Evolutionary conservation across 1,140 invertebrate species (phyloP), one percentile per base, ranked within the genome.

Genomic region (Drosophila eugracilis): DNA sequence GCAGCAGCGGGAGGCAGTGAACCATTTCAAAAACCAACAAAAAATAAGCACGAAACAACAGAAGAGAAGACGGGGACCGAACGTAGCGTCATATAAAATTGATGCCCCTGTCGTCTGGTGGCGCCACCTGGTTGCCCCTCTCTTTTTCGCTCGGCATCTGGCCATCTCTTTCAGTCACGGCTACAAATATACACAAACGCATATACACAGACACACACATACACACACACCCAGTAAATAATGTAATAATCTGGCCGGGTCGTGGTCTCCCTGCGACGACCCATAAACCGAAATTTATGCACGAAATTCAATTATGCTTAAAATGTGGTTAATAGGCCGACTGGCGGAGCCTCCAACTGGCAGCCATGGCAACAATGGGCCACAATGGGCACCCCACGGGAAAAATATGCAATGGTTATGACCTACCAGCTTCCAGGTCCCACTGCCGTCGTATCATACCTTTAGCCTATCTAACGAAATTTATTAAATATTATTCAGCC

Each of bases 251-350:
- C 81, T 86, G 81, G 62, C 52, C 70, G 44, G 80, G 77, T 70
- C 69, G 69, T 86, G 81, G 81, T 86, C 80, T 84, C 81, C 63
- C 73, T 50, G 74, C 74, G 74, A 67, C 65, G 60, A 65, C 81
- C 83, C 81, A 86, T 86, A 86, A 86, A 86, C 81, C 73, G 70
- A 86, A 86, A 86, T 86, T 86, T 86, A 86, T 86, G 81, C 81
- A 86, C 81, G 65, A 86, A 86, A 86, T 86, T 86, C 81, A 86
- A 86, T 86, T 86, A 86, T 86, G 81, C 81, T 86, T 86, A 86
- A 86, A 86, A 86, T 86, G 81, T 86, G 81, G 81, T 86, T 86
- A 86, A 86, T 86, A 86, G 81, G 81, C 81, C 78, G 73, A 59
- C 77, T 63, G 66, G 53, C 45, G 72, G 49, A 49, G 65, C 26